Evolutionary conservation across 2,113 vertebrate species (phyloP).

Genomic region (Pygoscelis adeliae): DNA sequence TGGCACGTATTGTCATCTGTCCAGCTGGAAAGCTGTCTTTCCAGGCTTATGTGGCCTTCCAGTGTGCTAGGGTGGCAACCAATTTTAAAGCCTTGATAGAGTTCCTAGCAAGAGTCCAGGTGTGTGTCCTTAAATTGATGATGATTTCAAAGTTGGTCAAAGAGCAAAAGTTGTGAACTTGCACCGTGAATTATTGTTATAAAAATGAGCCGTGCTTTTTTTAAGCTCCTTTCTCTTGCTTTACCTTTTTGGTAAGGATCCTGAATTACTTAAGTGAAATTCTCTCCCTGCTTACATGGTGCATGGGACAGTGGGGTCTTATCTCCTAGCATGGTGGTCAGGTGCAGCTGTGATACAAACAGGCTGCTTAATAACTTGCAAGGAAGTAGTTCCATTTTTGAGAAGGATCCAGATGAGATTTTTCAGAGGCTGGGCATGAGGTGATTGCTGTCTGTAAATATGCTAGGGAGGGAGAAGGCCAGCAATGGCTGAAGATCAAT

Average conservation of each 20-base stretch:
- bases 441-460: not conserved
- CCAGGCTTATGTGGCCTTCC: not conserved
- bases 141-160: not conserved
- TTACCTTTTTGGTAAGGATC: not conserved
- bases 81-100: not conserved
- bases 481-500: fast-evolving
- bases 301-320: not conserved
- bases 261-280: not conserved
- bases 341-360: not conserved
- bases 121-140: not conserved
- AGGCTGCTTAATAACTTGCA: not conserved
- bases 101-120: not conserved
- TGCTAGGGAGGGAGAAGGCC: not conserved
- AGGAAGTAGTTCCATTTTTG: not conserved
- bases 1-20: not conserved
- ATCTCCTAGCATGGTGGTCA: not conserved
- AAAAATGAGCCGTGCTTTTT: not conserved
- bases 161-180: not conserved
- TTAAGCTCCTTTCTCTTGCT: fast-evolving
- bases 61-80: not conserved
- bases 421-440: not conserved
- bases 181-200: not conserved
- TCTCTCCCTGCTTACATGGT: not conserved
- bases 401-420: not conserved
- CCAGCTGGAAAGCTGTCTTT: not conserved